Evolutionary conservation across 2,888 invertebrate species (phyloP).

Genomic region (Mellilla xanthometata): DNA sequence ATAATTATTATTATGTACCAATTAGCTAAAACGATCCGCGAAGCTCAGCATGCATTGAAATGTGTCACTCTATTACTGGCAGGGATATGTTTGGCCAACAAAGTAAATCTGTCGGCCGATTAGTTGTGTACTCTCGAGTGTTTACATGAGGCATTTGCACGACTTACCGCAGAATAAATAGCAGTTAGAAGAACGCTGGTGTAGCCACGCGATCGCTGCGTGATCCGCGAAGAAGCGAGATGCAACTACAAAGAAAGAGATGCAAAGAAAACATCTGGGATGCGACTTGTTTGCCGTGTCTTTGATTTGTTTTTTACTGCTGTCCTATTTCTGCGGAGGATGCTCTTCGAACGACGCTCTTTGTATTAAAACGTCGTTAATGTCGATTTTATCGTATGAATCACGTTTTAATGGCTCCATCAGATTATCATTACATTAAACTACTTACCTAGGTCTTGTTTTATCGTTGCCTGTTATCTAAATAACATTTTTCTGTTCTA

Average conservation of each 20-base stretch:
- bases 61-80: constrained; percentile 7
- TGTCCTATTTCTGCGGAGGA: constrained; percentile 28
- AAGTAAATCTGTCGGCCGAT: constrained; percentile 24
- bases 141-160: constrained; percentile 23
- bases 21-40: constrained; percentile 4
- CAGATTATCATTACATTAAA: background rate
- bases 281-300: constrained; percentile 32
- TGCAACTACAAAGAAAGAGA: constrained; percentile 40
- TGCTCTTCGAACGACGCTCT: constrained; percentile 12
- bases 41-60: background rate
- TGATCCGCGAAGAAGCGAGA: constrained; percentile 41
- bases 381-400: background rate
- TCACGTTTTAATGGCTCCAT: background rate
- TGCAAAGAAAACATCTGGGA: constrained; percentile 57
- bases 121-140: constrained; percentile 27
- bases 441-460: too few relatives aligned
- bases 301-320: constrained; percentile 41
- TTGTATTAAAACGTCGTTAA: constrained; percentile 16
- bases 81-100: constrained; percentile 8
- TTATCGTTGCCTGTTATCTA: too few relatives aligned
- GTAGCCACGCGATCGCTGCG: constrained; percentile 44
- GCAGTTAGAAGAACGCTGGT: constrained; percentile 23
- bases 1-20: too few relatives aligned
- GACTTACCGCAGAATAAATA: constrained; percentile 26
- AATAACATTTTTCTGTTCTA: too few relatives aligned